These are phyloP conservation scores for Oryzaephilus surinamensis DNA, from an alignment of 1,140 invertebrate species.

Conservation along the genomic window DNA sequence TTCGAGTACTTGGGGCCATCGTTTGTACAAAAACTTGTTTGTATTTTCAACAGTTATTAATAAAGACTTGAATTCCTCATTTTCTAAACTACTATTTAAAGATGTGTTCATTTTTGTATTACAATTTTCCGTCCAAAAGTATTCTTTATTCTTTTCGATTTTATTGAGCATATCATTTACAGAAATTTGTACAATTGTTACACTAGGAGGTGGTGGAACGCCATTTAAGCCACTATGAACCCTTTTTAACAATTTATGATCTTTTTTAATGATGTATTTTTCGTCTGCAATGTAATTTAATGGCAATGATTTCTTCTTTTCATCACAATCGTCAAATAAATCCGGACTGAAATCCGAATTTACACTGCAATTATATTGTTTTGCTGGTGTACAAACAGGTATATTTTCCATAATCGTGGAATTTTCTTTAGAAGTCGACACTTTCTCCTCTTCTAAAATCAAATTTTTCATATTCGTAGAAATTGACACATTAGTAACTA, in stretches of 20 bases:
- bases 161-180: slow-evolving; percentile 47
- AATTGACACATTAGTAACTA: too few relatives aligned
- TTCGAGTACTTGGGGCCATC: slow-evolving; percentile 44
- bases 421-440: neutral
- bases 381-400: slow-evolving; percentile 25
- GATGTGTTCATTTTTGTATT: too few relatives aligned
- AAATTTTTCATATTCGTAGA: too few relatives aligned
- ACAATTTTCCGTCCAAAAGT: slow-evolving; percentile 21
- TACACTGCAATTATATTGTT: slow-evolving; percentile 16
- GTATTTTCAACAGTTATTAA: neutral
- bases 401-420: neutral
- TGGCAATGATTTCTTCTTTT: slow-evolving; percentile 1
- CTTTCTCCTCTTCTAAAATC: neutral
- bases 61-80: too few relatives aligned
- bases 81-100: too few relatives aligned
- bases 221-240: slow-evolving; percentile 43
- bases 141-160: slow-evolving; percentile 20
- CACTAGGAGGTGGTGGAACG: slow-evolving; percentile 52
- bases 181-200: slow-evolving; percentile 49
- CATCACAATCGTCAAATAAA: slow-evolving; percentile 42
- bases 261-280: slow-evolving; percentile 24
- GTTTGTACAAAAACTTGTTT: slow-evolving; percentile 16
- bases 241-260: slow-evolving; percentile 27
- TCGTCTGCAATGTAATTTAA: slow-evolving; percentile 12
- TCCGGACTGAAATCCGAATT: slow-evolving; percentile 38